Conservation (phyloP, 2,113 vertebrate species). For the Amblyopsis rosae region DNA sequence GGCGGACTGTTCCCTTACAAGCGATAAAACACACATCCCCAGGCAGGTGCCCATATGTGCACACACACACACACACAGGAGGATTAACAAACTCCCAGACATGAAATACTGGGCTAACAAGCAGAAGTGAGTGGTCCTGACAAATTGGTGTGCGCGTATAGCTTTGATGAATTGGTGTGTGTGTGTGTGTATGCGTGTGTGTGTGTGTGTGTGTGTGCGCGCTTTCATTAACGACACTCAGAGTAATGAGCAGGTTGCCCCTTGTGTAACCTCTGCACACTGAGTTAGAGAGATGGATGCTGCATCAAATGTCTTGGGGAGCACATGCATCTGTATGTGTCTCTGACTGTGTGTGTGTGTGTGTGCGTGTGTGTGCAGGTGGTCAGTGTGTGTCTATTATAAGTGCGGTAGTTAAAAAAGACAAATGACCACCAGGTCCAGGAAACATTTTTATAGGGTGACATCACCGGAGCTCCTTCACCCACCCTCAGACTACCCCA, state of each 20-base stretch:
- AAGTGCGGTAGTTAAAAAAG: conserved; percentile 3
- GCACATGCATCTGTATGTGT: not conserved
- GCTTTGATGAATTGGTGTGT: conserved; percentile 62
- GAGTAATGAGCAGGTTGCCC: conserved; percentile 75
- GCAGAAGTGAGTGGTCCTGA: conserved; percentile 64
- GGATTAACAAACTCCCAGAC: conserved; percentile 55
- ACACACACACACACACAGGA: not conserved
- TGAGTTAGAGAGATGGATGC: conserved; percentile 63
- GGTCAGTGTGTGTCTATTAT: conserved; percentile 15
- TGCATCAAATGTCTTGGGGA: conserved; percentile 6
- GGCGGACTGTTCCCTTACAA: not conserved
- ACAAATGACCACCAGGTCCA: conserved; percentile 10
- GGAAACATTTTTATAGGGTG: conserved; percentile 19
- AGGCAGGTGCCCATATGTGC: not conserved
- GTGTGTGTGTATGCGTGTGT: conserved; percentile 33
- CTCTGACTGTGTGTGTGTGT: conserved; percentile 2
- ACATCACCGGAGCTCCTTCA: conserved; percentile 19
- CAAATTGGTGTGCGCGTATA: conserved; percentile 58
- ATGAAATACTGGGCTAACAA: conserved; percentile 69
- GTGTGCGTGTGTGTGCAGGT: not conserved
- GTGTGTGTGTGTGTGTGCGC: conserved; percentile 31
- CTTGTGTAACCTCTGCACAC: conserved; percentile 59
- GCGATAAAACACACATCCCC: not conserved
- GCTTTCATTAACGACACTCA: conserved; percentile 69
- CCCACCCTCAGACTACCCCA: not conserved